Base-by-base conservation (phyloP, 2,797 vertebrate species). In the Hapalemur alaotrensis region DNA sequence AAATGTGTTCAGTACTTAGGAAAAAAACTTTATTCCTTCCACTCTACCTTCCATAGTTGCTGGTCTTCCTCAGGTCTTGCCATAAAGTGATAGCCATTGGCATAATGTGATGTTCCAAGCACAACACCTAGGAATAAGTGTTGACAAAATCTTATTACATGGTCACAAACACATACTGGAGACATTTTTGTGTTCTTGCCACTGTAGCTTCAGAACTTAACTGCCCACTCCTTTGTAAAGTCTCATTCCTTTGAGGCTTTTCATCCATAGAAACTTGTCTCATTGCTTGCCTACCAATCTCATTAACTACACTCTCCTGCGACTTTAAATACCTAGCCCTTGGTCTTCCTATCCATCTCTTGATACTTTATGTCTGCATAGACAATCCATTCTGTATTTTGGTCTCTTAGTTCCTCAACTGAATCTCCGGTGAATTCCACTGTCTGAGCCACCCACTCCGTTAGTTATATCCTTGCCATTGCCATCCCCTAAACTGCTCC, bases 141-240 rank as follows among this genome's bases (percentile, higher is more conserved):
- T 61, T 80, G 38, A 69, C 46, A 50, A 38, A 73, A 17, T 28
- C 57, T 86, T 87, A 54, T 90, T 50, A 84, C 8, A 38, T 94
- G 67, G 65, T 32, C 30, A 78, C 13, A 86, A 41, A 65, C 30
- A 38, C 25, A 41, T 80, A 30, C 8, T 76, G 23, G 65, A 79
- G 54, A 52, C 15, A 92, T 61, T 20, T 79, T 91, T 2, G 15
- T 89, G 15, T 67, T 93, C 46, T 28, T 76, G 5, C 25, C 69
- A 50, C 38, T 89, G 59, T 92, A 69, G 18, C 50, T 94, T 96
- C 41, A 95, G 88, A 95, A 81, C 18, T 84, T 95, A 61, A 43
- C 17, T 82, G 43, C 23, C 7, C 1, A 6, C 50, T 93, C 48
- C 59, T 41, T 69, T 43, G 48, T 28, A 72, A 78, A 96, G 9